phyloP scores from a whole-genome alignment of 2,888 invertebrate species.

The Campopleginae sp. region DNA sequence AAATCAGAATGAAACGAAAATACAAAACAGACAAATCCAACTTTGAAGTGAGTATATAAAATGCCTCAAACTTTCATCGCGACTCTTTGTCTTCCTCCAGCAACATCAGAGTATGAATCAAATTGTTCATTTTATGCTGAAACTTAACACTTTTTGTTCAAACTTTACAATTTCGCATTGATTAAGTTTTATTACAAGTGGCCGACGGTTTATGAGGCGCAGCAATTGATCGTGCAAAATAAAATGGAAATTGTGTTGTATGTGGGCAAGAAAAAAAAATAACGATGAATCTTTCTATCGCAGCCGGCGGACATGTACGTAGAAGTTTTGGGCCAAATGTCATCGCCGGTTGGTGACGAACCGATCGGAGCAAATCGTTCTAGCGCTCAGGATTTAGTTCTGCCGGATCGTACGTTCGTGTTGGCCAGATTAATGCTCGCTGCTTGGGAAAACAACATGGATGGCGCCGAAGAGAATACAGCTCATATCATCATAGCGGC shows the following conservation, averaged over 20 bases:
- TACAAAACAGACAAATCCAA: conserved; percentile 83
- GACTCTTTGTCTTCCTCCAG: background rate
- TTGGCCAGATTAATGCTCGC: conserved; percentile 93
- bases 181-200: no score
- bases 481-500: conserved; percentile 93
- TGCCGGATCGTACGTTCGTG: conserved; percentile 94
- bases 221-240: no score
- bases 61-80: background rate
- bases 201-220: no score
- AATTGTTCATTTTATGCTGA: no score
- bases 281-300: background rate
- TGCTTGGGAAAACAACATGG: conserved; percentile 95
- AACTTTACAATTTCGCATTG: no score
- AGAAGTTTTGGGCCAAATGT: conserved; percentile 80
- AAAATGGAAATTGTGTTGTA: no score
- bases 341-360: conserved; percentile 82
- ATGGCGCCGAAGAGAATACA: conserved; percentile 93
- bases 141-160: no score
- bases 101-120: no score
- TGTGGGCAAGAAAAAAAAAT: no score
- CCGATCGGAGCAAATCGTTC: conserved; percentile 85
- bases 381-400: conserved; percentile 90
- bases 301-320: conserved; percentile 84
- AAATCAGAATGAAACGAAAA: conserved; percentile 72
- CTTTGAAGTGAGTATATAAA: conserved; percentile 83